A percentile compares a stretch with the other conserved stretches of the same genome.
These are phyloP conservation scores for Tridacna gigas DNA, from an alignment of 2,888 invertebrate genomes.

Conservation along the genomic window DNA sequence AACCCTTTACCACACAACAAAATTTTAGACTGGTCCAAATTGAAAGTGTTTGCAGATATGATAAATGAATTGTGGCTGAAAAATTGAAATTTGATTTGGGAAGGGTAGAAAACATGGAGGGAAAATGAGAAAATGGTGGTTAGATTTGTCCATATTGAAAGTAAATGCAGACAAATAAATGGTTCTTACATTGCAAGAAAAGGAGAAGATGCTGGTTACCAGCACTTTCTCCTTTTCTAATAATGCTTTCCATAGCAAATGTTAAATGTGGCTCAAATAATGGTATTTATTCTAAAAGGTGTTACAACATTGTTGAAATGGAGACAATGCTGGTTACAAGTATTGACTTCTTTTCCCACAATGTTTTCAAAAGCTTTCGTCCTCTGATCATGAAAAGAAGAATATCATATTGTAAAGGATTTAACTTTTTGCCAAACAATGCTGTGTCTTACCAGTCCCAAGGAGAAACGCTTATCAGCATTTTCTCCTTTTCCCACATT, in stretches of 20 bases:
- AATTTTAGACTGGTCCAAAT: neutral
- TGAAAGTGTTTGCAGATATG: neutral
- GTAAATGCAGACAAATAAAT: no score
- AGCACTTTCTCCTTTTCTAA: constrained; percentile 6
- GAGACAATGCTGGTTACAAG: neutral
- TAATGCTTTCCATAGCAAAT: no score
- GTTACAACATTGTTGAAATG: neutral
- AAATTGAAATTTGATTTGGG: neutral
- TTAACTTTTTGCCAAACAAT: no score
- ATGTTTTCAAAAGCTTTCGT: neutral
- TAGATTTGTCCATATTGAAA: no score
- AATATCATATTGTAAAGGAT: no score
- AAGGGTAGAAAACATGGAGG: neutral
- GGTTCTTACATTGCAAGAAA: no score
- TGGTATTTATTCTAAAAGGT: no score
- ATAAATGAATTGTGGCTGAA: neutral
- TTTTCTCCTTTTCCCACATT: no score
- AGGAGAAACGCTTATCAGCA: no score
- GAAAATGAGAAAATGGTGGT: neutral
- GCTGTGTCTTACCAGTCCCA: no score
- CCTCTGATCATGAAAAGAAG: neutral
- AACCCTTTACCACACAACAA: neutral
- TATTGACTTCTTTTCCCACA: neutral
- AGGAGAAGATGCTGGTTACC: neutral
- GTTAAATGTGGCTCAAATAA: no score